Evolutionary conservation across 2,113 vertebrate genomes (phyloP).

Genomic region (Apteryx owenii): DNA sequence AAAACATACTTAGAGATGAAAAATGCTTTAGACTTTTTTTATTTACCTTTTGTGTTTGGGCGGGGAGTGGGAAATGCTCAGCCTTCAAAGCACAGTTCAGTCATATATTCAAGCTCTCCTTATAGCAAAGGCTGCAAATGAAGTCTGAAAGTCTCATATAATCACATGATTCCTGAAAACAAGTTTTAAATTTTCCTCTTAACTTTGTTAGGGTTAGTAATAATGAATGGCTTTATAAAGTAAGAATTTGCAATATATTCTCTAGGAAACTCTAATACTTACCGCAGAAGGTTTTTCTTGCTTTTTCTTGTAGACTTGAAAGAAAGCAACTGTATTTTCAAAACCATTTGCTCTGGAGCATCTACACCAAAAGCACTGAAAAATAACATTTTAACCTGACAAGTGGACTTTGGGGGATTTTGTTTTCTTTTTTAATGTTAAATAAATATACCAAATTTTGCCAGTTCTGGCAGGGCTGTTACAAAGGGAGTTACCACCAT

Average conservation of each 20-base stretch:
- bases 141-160: not conserved
- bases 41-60: conserved; percentile 38
- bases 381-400: not conserved
- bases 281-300: not conserved
- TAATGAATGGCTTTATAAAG: not conserved
- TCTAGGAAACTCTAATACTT: not conserved
- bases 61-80: not conserved
- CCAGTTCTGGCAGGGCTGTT: not conserved
- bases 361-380: not conserved
- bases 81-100: conserved; percentile 41
- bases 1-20: conserved; percentile 61
- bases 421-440: not conserved
- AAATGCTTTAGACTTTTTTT: conserved; percentile 24
- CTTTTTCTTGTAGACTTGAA: not conserved
- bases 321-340: not conserved
- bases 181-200: not conserved
- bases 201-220: not conserved
- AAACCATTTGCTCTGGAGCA: not conserved
- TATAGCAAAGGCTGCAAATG: not conserved
- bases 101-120: conserved; percentile 26
- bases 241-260: not conserved
- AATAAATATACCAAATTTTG: not conserved
- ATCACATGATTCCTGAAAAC: not conserved
- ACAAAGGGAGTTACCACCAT: not conserved
- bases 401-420: not conserved